phyloP scores from a whole-genome alignment of 64 coral and sea anemone genomes.

The Dendrophyllia cribrosa region DNA sequence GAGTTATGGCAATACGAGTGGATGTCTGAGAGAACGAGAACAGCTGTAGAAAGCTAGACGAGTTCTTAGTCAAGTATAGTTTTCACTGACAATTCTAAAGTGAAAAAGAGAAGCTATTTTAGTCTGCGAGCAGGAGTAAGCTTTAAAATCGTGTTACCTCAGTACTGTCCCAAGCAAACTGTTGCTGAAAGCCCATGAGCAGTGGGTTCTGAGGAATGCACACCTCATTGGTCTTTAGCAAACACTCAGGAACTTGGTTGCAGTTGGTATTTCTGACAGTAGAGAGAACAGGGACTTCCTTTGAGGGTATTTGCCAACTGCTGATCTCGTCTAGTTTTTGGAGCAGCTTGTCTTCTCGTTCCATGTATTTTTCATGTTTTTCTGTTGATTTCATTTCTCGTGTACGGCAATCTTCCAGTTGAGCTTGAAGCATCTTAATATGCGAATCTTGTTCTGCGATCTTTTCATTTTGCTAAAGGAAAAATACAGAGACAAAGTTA shows the following conservation, averaged over 20 bases:
- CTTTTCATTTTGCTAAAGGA: constrained; percentile 44
- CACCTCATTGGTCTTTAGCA: neutral
- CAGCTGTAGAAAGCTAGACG: too few relatives aligned
- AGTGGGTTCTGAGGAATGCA: neutral
- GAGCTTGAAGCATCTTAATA: constrained; percentile 12
- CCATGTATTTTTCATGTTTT: constrained; percentile 48
- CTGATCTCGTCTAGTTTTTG: constrained; percentile 35
- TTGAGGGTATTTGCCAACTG: neutral
- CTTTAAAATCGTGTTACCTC: neutral
- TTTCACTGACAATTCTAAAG: too few relatives aligned
- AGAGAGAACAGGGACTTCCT: neutral
- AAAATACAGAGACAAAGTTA: neutral
- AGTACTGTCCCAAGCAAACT: constrained; percentile 4
- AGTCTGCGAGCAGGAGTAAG: too few relatives aligned
- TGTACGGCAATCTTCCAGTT: constrained; percentile 33
- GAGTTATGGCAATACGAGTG: too few relatives aligned
- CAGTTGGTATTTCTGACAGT: neutral
- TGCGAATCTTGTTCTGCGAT: constrained; percentile 28
- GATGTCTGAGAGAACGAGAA: too few relatives aligned
- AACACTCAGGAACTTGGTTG: neutral
- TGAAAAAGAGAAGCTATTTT: too few relatives aligned
- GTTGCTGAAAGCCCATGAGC: neutral
- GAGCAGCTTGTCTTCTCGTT: constrained; percentile 39
- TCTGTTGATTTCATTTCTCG: neutral
- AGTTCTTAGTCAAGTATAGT: too few relatives aligned